phyloP scores from a whole-genome alignment of 2,113 vertebrate species.

The Brachypteracias leptosomus region DNA sequence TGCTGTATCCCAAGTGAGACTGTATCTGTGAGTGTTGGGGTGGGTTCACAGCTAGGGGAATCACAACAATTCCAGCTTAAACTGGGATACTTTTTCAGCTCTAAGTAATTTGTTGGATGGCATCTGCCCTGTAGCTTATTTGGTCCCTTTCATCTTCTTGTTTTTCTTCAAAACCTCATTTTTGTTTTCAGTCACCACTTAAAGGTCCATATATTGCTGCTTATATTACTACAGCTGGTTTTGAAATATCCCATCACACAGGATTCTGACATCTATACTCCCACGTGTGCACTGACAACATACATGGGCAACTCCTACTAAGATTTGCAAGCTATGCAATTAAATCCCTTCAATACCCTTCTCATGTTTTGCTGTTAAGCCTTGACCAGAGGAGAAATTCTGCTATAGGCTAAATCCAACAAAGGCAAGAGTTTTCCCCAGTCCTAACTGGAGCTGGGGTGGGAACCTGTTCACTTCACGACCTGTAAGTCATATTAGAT shows the following conservation, averaged over 20 bases:
- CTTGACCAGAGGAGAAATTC: not conserved
- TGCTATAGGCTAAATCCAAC: not conserved
- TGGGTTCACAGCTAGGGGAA: not conserved
- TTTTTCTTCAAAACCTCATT: not conserved
- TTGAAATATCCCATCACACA: not conserved
- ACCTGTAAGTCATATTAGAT: not conserved
- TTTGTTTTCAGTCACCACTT: not conserved
- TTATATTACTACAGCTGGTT: not conserved
- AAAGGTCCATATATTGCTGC: not conserved
- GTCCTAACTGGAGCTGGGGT: not conserved
- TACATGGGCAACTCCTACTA: not conserved
- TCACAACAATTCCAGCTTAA: not conserved
- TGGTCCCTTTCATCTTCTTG: not conserved
- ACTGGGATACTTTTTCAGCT: not conserved
- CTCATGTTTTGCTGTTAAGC: conserved; percentile 12
- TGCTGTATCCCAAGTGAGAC: not conserved
- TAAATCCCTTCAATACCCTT: not conserved
- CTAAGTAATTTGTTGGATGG: not conserved
- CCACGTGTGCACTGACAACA: not conserved
- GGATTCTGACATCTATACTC: not conserved
- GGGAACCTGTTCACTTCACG: rapidly evolving
- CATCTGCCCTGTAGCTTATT: not conserved
- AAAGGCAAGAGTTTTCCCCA: not conserved
- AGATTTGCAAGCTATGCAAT: conserved; percentile 5
- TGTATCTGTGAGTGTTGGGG: not conserved